Percentiles rank a stretch among this genome's conserved stretches.
These are phyloP conservation scores for Diabrotica virgifera DNA, from an alignment of 1,140 invertebrate species.

Conservation along the genomic window DNA sequence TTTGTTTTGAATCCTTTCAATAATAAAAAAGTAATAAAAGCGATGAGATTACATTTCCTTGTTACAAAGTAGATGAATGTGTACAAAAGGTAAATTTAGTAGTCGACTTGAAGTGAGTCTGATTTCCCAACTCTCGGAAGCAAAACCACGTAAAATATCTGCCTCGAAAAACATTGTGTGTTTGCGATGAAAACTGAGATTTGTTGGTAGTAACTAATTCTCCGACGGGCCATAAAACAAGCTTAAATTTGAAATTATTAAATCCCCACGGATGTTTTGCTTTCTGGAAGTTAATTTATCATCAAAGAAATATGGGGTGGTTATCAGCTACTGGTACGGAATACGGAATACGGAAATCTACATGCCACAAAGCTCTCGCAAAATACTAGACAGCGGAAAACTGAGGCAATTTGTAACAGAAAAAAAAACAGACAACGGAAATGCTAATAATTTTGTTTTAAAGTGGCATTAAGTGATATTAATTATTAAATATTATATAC, in stretches of 20 bases:
- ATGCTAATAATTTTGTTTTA: too few species aligned
- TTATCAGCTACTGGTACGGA: conserved; percentile 14
- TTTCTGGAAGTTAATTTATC: conserved; percentile 9
- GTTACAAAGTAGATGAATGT: too few species aligned
- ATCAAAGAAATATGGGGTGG: conserved; percentile 8
- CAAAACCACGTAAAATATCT: neutral
- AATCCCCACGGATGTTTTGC: conserved; percentile 11
- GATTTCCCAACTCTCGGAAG: neutral
- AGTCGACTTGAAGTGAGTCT: neutral
- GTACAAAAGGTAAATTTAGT: too few species aligned
- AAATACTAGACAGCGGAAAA: too few species aligned
- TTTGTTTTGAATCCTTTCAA: too few species aligned
- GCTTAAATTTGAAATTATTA: conserved; percentile 11
- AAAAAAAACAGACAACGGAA: too few species aligned
- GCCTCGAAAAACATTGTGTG: neutral
- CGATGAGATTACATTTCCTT: too few species aligned
- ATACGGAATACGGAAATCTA: conserved; percentile 17
- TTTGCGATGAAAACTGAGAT: conserved; percentile 1
- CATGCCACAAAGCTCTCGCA: neutral
- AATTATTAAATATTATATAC: too few species aligned
- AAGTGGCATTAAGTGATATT: too few species aligned
- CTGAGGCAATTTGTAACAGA: too few species aligned
- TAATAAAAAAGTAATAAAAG: too few species aligned
- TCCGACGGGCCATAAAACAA: conserved; percentile 9
- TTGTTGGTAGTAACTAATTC: conserved; percentile 2